phyloP scores from a whole-genome alignment of 1,140 invertebrate species.

The Lepidurus apus region DNA sequence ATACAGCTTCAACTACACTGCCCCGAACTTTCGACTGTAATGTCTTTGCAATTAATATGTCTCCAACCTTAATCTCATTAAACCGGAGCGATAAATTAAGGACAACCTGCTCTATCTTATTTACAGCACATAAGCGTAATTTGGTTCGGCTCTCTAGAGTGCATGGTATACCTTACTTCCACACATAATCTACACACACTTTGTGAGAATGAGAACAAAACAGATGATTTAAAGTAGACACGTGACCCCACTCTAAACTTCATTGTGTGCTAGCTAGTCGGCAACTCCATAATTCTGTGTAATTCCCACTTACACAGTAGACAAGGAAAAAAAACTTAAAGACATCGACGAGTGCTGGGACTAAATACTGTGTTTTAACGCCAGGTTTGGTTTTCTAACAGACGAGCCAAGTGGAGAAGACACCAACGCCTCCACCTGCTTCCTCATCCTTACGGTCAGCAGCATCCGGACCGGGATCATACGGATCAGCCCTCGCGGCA shows the following conservation, averaged over 20 bases:
- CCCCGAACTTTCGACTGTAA: not conserved
- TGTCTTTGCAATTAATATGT: not conserved
- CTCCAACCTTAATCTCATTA: not conserved
- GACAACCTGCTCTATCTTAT: not conserved
- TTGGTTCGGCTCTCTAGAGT: not conserved
- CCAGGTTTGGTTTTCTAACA: slow-evolving; percentile 63
- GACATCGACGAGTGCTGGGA: slow-evolving; percentile 16
- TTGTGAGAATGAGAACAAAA: not conserved
- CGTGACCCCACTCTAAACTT: not conserved
- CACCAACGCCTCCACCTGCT: slow-evolving; percentile 46
- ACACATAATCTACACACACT: not conserved
- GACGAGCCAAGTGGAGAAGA: slow-evolving; percentile 62
- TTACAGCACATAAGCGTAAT: not conserved
- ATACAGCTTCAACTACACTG: not conserved
- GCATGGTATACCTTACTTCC: not conserved
- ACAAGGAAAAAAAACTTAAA: not conserved
- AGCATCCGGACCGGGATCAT: slow-evolving; percentile 23
- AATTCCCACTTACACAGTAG: slow-evolving; percentile 7
- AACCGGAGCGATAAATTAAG: not conserved
- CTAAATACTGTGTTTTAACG: slow-evolving; percentile 31
- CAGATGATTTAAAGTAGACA: not conserved
- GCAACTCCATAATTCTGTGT: not conserved
- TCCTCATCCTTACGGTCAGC: slow-evolving; percentile 23
- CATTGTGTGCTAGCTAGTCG: too few species aligned
- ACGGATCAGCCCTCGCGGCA: not conserved